These are phyloP conservation scores for Remorina albescens DNA, from an alignment of 2,797 vertebrate species.

Conservation along the genomic window DNA sequence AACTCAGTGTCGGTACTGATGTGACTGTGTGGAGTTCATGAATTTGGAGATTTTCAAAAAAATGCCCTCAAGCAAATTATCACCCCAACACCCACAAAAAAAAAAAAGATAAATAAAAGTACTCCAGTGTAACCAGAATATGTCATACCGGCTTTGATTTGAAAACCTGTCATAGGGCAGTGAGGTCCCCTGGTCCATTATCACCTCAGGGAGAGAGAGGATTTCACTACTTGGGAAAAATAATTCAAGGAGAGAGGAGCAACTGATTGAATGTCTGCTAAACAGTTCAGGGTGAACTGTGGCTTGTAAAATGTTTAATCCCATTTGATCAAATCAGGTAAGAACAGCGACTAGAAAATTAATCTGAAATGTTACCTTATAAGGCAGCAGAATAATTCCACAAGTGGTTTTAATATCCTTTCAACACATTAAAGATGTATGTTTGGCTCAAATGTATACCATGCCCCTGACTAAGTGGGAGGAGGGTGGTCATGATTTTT, in stretches of 20 bases:
- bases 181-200: conserved; percentile 63
- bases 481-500: background rate
- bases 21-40: conserved; percentile 59
- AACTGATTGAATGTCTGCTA: conserved; percentile 67
- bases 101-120: conserved; percentile 61
- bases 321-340: conserved; percentile 60
- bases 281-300: conserved; percentile 55
- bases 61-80: conserved; percentile 56
- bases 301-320: conserved; percentile 63
- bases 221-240: conserved; percentile 53
- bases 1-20: conserved; percentile 39
- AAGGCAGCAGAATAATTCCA: conserved; percentile 46
- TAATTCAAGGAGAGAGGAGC: conserved; percentile 58
- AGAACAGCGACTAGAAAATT: conserved; percentile 62
- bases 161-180: conserved; percentile 63
- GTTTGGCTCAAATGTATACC: conserved; percentile 49
- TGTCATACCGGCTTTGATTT: conserved; percentile 71
- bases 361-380: conserved; percentile 56
- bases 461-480: background rate
- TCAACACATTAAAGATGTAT: conserved; percentile 43
- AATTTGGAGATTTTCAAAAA: conserved; percentile 66
- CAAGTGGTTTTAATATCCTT: conserved; percentile 58
- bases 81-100: conserved; percentile 34
- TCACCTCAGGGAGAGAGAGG: conserved; percentile 62
- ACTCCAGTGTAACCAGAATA: conserved; percentile 65